phyloP scores from a whole-genome alignment of 2,888 invertebrate genomes.

The Plemyria rubiginata region DNA sequence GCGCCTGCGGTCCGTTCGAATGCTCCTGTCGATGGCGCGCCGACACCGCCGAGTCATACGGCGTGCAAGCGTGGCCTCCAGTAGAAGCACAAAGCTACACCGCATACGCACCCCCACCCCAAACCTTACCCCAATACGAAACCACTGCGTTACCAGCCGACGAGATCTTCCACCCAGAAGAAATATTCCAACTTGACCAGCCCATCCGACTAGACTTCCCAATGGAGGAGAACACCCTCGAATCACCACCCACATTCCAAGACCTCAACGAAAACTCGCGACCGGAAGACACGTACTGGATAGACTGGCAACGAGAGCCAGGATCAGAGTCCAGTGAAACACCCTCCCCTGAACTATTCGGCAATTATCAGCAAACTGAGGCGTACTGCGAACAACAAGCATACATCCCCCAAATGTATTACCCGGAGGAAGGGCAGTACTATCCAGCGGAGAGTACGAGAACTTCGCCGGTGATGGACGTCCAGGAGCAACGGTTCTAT shows the following conservation, averaged over 20 bases:
- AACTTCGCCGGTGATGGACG: slow-evolving; percentile 66
- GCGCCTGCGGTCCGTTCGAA: slow-evolving; percentile 91
- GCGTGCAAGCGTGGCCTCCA: slow-evolving; percentile 66
- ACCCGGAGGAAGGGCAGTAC: slow-evolving; percentile 76
- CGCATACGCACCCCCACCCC: slow-evolving; percentile 63
- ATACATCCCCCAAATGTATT: slow-evolving; percentile 69
- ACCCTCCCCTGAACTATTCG: slow-evolving; percentile 84
- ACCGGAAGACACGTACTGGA: slow-evolving; percentile 85
- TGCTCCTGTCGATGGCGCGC: slow-evolving; percentile 86
- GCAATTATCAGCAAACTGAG: slow-evolving; percentile 72
- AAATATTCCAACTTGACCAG: slow-evolving; percentile 91
- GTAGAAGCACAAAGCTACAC: slow-evolving; percentile 64
- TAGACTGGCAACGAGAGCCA: slow-evolving; percentile 82
- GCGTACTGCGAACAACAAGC: slow-evolving; percentile 72
- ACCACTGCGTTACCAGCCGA: slow-evolving; percentile 85
- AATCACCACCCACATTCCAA: slow-evolving; percentile 89
- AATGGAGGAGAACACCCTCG: slow-evolving; percentile 77
- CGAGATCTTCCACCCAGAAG: slow-evolving; percentile 90
- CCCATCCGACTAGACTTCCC: slow-evolving; percentile 87
- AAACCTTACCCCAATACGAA: slow-evolving; percentile 82
- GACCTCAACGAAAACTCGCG: slow-evolving; percentile 90
- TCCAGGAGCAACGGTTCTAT: slow-evolving; percentile 71
- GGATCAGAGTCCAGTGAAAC: slow-evolving; percentile 82
- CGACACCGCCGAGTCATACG: slow-evolving; percentile 68
- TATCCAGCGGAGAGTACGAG: slow-evolving; percentile 68